These are phyloP conservation scores for Drosophila austrosaltans DNA, from an alignment of 2,888 invertebrate genomes.

Conservation along the genomic window DNA sequence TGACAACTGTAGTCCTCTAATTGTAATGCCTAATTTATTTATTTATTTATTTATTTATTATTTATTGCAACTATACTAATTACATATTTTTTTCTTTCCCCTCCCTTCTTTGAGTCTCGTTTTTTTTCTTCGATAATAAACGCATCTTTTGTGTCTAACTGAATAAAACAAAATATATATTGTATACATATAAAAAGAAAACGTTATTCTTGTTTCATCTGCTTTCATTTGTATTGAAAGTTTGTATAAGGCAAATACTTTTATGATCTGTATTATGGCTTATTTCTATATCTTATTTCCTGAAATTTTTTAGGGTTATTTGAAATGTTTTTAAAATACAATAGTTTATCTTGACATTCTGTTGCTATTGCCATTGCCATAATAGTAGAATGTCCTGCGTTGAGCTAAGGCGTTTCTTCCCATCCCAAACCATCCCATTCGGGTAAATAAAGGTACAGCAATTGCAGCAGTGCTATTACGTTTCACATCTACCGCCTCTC, in stretches of 20 bases:
- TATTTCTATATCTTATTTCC: too few species aligned
- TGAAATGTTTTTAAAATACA: too few species aligned
- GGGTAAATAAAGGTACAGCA: conserved; percentile 44
- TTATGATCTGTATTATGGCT: too few species aligned
- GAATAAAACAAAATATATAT: background rate
- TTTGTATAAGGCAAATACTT: too few species aligned
- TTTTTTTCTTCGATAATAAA: conserved; percentile 45
- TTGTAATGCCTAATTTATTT: conserved; percentile 68
- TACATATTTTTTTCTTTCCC: background rate
- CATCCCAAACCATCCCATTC: background rate
- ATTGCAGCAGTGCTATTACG: conserved; percentile 19
- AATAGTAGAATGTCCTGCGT: too few species aligned
- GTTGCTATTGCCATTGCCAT: too few species aligned
- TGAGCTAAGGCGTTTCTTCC: too few species aligned
- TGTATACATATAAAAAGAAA: background rate
- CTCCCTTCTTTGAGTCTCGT: conserved; percentile 12
- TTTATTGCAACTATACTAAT: background rate
- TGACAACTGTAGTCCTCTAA: conserved; percentile 55
- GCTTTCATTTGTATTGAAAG: too few species aligned
- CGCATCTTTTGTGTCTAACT: conserved; percentile 21
- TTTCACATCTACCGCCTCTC: conserved; percentile 15
- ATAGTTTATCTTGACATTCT: background rate
- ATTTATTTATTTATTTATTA: conserved; percentile 55
- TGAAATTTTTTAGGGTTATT: too few species aligned
- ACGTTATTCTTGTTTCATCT: background rate